Evolutionary conservation across 1,140 invertebrate species (phyloP), one percentile per base, ranked within the genome.

Genomic region (Cotesia typhae): DNA sequence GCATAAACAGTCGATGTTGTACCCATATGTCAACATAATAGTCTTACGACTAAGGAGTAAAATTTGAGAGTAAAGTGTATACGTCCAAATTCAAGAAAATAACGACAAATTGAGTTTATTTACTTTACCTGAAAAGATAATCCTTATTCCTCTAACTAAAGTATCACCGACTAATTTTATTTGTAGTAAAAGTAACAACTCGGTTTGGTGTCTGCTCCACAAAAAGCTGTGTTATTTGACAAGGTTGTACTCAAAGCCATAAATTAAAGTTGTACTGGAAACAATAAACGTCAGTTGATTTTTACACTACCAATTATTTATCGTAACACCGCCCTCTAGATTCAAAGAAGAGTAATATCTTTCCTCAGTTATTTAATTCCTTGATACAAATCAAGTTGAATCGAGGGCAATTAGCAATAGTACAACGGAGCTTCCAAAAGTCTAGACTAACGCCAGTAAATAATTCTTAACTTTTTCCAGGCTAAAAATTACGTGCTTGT

Each of bases 401-500:
- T 68, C 66, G 71, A 51, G 38, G 63, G 70, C 74, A 75, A 75
- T 75, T 75, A 75, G 60, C 74, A 67, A 55, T 35, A 53, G 60
- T 47, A 38, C n/a, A 17, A 47, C n/a, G 9, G 3, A 67, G 52
- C 12, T 10, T 36, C 66, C 66, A 20, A 36, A 55, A 67, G 20
- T 37, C 38, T 10, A 28, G 47, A 41, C 14, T 47, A 14, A 51
- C 79, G 77, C 77, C 77, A 83, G 79, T 87, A 85, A 85, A 85
- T 87, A 85, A 85, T 82, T 85, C 80, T 85, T 85, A 85, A 85
- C 81, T 85, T 84, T 57, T 59, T 41, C 70, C 77, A 82, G 81
- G 80, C 78, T 84, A 86, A 87, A 87, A 86, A 85, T 85, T 86
- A 85, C 83, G 71, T 81, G 82, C 80, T 85, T 82, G 79, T 80